Evolutionary conservation across 2,888 invertebrate species (phyloP).

Genomic region (Phortica magna): DNA sequence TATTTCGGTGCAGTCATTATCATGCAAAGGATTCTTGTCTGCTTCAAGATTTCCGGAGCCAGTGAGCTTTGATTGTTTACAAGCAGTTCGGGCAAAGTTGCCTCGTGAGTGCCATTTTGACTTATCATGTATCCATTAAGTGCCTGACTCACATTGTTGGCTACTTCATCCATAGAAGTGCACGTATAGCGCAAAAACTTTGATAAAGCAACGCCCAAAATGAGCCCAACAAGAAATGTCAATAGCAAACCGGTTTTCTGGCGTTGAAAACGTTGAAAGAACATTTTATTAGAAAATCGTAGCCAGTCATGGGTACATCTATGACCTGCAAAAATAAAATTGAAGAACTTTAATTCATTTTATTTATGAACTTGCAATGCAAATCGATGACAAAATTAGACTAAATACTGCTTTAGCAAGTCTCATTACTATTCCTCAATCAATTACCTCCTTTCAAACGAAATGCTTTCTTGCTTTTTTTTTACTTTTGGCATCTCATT

Average conservation of each 20-base stretch:
- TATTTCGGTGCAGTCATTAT: slow-evolving; percentile 94
- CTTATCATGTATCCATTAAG: not conserved
- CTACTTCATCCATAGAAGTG: slow-evolving; percentile 3
- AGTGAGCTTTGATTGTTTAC: slow-evolving; percentile 70
- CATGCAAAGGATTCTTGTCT: slow-evolving; percentile 95
- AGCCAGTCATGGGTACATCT: not conserved
- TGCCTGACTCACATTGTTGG: not conserved
- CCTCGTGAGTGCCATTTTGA: not conserved
- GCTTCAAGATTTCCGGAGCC: slow-evolving; percentile 84
- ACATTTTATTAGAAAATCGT: slow-evolving; percentile 35
- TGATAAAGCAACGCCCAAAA: slow-evolving; percentile 66
- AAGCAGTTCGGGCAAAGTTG: not conserved
- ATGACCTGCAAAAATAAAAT: not conserved
- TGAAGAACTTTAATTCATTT: not conserved
- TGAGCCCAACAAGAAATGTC: slow-evolving; percentile 64
- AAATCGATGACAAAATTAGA: too few relatives aligned
- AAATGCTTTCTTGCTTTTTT: too few relatives aligned
- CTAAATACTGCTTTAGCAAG: too few relatives aligned
- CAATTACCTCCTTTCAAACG: too few relatives aligned
- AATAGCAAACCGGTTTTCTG: slow-evolving; percentile 55
- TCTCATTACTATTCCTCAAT: too few relatives aligned
- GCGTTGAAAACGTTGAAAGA: slow-evolving; percentile 42
- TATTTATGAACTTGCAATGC: not conserved
- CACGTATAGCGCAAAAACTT: slow-evolving; percentile 57
- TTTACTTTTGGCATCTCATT: too few relatives aligned